These are phyloP conservation scores for Coryphaenoides rupestris DNA, from an alignment of 2,113 vertebrate species.

Conservation along the genomic window DNA sequence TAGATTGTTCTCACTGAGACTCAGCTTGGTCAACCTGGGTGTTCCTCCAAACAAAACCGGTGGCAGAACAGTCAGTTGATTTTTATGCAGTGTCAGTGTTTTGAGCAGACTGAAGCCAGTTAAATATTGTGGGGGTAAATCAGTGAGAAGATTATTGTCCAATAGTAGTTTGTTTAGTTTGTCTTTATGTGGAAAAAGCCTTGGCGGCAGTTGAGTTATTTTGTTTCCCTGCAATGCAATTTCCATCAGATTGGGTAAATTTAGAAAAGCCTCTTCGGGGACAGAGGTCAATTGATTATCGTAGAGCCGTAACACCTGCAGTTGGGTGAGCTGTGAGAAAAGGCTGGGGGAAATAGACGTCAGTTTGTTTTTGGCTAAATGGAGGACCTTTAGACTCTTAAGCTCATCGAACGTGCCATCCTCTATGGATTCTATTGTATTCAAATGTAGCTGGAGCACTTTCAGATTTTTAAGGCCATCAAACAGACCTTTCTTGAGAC, in stretches of 20 bases:
- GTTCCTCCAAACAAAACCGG: slow-evolving; percentile 65
- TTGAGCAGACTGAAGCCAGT: slow-evolving; percentile 68
- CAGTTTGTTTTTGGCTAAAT: slow-evolving; percentile 74
- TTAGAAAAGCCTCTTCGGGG: slow-evolving; percentile 67
- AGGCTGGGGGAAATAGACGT: slow-evolving; percentile 40
- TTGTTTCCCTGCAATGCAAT: slow-evolving; percentile 64
- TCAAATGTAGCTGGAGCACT: slow-evolving; percentile 62
- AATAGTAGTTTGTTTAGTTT: slow-evolving; percentile 65
- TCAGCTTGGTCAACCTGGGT: slow-evolving; percentile 62
- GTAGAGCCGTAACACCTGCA: slow-evolving; percentile 67
- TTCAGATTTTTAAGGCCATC: slow-evolving; percentile 59
- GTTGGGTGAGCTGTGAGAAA: slow-evolving; percentile 67
- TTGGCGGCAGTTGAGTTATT: slow-evolving; percentile 62
- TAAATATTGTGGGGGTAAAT: slow-evolving; percentile 66
- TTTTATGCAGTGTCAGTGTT: slow-evolving; percentile 62
- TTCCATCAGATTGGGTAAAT: slow-evolving; percentile 62
- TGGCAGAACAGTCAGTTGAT: slow-evolving; percentile 63
- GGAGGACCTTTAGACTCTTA: slow-evolving; percentile 57
- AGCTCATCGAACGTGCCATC: slow-evolving; percentile 74
- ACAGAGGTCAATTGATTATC: slow-evolving; percentile 72
- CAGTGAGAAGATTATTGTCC: slow-evolving; percentile 63
- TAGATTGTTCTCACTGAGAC: slow-evolving; percentile 67
- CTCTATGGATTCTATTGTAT: slow-evolving; percentile 70
- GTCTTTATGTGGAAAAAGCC: slow-evolving; percentile 67
- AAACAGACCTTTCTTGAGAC: slow-evolving; percentile 70